Conservation (phyloP, 1,140 invertebrate species). For the Drosophila oshimai region DNA sequence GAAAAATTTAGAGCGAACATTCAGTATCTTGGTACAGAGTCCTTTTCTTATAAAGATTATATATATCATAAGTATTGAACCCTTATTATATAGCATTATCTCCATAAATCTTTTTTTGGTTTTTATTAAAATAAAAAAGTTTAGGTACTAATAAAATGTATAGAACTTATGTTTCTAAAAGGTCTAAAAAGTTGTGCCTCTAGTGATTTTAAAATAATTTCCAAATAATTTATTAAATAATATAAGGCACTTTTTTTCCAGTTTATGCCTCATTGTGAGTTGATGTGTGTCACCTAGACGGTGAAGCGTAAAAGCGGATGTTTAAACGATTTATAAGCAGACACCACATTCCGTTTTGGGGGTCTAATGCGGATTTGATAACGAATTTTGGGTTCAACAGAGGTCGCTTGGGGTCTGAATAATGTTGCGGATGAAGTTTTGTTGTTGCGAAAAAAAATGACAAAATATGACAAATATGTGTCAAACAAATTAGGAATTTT, state of each 20-base stretch:
- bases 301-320: constrained; percentile 57
- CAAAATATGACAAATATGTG: background rate
- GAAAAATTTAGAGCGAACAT: too few relatives aligned
- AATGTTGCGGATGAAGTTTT: background rate
- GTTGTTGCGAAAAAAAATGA: background rate
- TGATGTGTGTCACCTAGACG: constrained; percentile 42
- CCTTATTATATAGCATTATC: too few relatives aligned
- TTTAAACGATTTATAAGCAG: constrained; percentile 64
- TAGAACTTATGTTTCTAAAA: too few relatives aligned
- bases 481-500: background rate
- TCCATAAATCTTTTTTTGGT: too few relatives aligned
- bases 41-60: too few relatives aligned
- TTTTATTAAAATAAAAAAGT: too few relatives aligned
- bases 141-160: too few relatives aligned
- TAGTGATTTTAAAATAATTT: too few relatives aligned
- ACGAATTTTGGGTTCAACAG: constrained; percentile 15
- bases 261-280: background rate
- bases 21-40: too few relatives aligned
- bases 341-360: constrained; percentile 23
- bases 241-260: background rate
- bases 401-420: constrained; percentile 7
- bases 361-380: constrained; percentile 22
- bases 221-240: background rate
- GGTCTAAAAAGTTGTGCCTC: too few relatives aligned
- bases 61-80: too few relatives aligned